A percentile compares a stretch with the other conserved stretches of the same genome.
Conservation (phyloP, 2,888 invertebrate species). For the Drosophila sordidula region DNA sequence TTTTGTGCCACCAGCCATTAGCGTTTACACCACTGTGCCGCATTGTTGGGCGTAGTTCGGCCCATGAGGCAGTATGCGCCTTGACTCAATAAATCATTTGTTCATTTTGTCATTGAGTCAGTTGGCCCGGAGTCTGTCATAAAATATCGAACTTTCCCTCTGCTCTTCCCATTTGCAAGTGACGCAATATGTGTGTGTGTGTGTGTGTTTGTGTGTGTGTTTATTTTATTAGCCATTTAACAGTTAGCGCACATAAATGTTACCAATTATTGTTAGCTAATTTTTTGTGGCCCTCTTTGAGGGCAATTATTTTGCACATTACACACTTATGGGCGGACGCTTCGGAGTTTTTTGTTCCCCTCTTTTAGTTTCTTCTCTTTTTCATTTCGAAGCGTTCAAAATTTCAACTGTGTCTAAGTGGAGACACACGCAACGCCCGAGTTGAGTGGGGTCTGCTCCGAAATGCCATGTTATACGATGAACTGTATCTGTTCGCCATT, state of each 20-base stretch:
- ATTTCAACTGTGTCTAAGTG: slow-evolving; percentile 15
- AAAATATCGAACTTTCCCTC: slow-evolving; percentile 49
- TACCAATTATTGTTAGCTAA: slow-evolving; percentile 76
- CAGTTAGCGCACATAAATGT: slow-evolving; percentile 76
- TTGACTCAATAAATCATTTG: slow-evolving; percentile 42
- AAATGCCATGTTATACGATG: slow-evolving; percentile 4
- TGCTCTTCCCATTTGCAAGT: slow-evolving; percentile 38
- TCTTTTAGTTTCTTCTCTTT: not conserved
- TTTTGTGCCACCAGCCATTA: slow-evolving; percentile 13
- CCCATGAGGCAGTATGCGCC: slow-evolving; percentile 42
- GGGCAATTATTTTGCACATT: slow-evolving; percentile 51
- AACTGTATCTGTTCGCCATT: slow-evolving; percentile 18
- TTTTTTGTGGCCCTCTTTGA: slow-evolving; percentile 45
- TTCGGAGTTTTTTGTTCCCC: not conserved
- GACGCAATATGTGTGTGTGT: slow-evolving; percentile 56
- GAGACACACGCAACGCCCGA: slow-evolving; percentile 6
- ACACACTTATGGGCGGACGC: slow-evolving; percentile 34
- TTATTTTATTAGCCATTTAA: slow-evolving; percentile 72
- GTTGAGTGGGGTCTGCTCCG: not conserved
- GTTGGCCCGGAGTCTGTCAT: slow-evolving; percentile 22
- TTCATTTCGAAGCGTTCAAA: slow-evolving; percentile 11
- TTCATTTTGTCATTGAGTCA: slow-evolving; percentile 33
- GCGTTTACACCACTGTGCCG: slow-evolving; percentile 37
- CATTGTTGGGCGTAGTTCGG: slow-evolving; percentile 61
- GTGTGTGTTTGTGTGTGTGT: slow-evolving; percentile 12